These are phyloP conservation scores for Petrosia ficiformis DNA, from an alignment of 37 sponge, comb jelly and placozoan genomes.

Conservation along the genomic window DNA sequence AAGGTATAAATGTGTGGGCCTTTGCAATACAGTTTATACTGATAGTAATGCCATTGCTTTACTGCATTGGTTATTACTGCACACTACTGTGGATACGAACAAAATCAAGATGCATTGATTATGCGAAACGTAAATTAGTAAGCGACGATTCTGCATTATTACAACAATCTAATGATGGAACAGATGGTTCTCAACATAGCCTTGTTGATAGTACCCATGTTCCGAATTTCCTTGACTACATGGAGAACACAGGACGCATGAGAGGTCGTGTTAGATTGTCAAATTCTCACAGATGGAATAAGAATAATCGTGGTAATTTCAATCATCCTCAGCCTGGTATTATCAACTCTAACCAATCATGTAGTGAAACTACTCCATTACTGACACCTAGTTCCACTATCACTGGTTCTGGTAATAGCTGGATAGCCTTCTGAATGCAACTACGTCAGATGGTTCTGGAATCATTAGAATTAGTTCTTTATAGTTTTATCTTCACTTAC, in stretches of 20 bases:
- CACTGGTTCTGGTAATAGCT: no score
- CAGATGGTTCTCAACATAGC: not conserved
- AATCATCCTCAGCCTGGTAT: no score
- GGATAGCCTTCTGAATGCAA: no score
- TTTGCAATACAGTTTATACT: not conserved
- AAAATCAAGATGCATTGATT: not conserved
- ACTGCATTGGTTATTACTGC: conserved; percentile 1
- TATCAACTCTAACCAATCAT: no score
- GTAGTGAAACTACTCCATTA: not conserved
- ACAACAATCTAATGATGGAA: not conserved
- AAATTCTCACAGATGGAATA: not conserved
- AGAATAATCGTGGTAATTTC: no score
- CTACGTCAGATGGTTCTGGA: no score
- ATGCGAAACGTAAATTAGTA: no score
- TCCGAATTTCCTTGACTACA: not conserved
- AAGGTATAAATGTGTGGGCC: not conserved
- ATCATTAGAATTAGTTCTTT: no score
- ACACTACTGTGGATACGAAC: not conserved
- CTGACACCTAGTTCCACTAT: not conserved
- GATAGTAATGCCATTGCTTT: not conserved
- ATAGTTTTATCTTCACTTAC: no score
- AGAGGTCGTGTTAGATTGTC: not conserved
- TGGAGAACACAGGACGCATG: not conserved
- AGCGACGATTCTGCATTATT: no score
- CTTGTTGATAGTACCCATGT: not conserved